Conservation (phyloP, 2,113 vertebrate species). For the Monopterus albus region DNA sequence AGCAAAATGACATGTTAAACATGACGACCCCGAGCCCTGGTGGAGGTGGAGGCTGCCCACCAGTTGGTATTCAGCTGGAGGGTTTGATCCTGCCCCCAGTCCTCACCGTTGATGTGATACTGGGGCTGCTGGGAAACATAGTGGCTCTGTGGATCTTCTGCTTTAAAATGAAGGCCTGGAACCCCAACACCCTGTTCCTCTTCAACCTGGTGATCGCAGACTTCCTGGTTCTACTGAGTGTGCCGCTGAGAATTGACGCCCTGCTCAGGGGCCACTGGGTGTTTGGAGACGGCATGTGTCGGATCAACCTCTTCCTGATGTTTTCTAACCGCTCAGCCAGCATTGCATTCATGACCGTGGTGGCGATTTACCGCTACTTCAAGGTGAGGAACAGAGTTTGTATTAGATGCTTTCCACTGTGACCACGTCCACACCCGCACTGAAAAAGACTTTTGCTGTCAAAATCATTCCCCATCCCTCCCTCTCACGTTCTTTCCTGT, state of each 20-base stretch:
- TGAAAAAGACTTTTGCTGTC: no score
- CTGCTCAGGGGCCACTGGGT: slow-evolving; percentile 75
- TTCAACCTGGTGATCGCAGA: slow-evolving; percentile 81
- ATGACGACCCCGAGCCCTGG: neutral
- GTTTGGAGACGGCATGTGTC: slow-evolving; percentile 69
- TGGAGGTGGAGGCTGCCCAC: slow-evolving; percentile 49
- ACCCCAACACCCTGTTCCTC: slow-evolving; percentile 76
- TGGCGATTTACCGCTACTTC: slow-evolving; percentile 82
- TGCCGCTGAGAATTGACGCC: slow-evolving; percentile 80
- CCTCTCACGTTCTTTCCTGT: no score
- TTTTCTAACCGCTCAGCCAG: slow-evolving; percentile 80
- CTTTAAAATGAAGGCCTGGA: slow-evolving; percentile 76
- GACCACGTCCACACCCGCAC: no score
- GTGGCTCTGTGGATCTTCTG: slow-evolving; percentile 82
- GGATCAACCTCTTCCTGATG: slow-evolving; percentile 80
- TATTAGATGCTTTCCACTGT: no score
- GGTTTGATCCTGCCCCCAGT: slow-evolving; percentile 70
- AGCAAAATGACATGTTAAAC: slow-evolving; percentile 5
- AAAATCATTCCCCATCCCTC: no score
- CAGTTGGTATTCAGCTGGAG: slow-evolving; percentile 70
- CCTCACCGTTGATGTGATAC: slow-evolving; percentile 73
- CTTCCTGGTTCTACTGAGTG: slow-evolving; percentile 76
- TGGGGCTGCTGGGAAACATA: slow-evolving; percentile 77
- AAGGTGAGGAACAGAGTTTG: slow-evolving; percentile 66
- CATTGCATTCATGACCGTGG: slow-evolving; percentile 78